Percentiles rank a stretch among this genome's conserved stretches.
Evolutionary conservation across 2,797 vertebrate genomes (phyloP).

Genomic region (Cryptoprocta ferox): DNA sequence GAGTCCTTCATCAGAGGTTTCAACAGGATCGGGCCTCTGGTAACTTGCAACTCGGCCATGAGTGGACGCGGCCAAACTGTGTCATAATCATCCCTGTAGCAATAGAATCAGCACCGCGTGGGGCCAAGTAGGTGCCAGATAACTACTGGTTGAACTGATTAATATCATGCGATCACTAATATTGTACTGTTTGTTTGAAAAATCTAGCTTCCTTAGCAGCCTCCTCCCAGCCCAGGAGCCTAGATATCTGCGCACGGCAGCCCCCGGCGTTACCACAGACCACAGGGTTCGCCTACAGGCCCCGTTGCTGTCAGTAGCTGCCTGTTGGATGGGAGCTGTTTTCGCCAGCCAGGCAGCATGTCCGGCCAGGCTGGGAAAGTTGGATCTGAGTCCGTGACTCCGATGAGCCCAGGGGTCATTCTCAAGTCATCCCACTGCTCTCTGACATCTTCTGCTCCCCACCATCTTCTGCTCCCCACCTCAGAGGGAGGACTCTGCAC

Average conservation of each 20-base stretch:
- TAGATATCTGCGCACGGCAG: neutral
- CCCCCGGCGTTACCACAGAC: neutral
- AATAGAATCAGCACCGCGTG: accelerated
- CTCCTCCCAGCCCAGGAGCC: neutral
- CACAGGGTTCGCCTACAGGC: accelerated
- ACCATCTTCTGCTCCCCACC: neutral
- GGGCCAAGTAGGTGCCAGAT: neutral
- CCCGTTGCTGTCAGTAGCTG: accelerated
- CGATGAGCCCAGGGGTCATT: too few species aligned
- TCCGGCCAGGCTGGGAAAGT: neutral
- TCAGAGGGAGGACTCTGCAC: too few species aligned
- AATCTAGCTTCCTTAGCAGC: neutral
- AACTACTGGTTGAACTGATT: neutral
- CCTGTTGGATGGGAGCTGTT: neutral
- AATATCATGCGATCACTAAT: too few species aligned
- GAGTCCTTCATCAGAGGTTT: accelerated
- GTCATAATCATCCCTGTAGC: neutral
- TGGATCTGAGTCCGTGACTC: neutral
- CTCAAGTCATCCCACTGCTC: neutral
- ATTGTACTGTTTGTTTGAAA: neutral
- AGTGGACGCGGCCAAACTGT: neutral
- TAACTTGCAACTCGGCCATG: accelerated
- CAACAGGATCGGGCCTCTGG: accelerated
- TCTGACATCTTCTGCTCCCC: too few species aligned
- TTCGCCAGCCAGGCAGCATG: neutral